Base-by-base conservation (phyloP, 2,113 vertebrate species). In the Ardeotis arabs region DNA sequence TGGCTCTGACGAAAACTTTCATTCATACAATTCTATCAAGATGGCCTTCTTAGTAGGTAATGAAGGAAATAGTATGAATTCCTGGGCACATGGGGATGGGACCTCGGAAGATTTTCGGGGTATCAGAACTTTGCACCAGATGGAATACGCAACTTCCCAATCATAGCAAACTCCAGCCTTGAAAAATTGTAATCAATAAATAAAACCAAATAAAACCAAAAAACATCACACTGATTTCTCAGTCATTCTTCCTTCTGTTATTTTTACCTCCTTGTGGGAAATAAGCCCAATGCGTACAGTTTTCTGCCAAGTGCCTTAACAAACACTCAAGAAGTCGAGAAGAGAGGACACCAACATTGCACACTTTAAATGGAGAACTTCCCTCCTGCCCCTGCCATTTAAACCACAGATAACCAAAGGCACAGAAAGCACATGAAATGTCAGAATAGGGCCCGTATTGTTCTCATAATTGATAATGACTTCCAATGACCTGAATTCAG, bases 401-500 rank as follows among this genome's bases (percentile, higher is more conserved):
- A 39, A 80, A 60, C 41, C 37, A 27, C 41, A 92, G 52, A 81
- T 62, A 70, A 87, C 49, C 10, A 5, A 95, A 76, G 39, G 76
- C 33, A 95, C 17, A 90, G 79, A 89, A 89, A 44, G 58, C 15
- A 77, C 9, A 25, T 5, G 7, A 64, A 44, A 29, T 9, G 33
- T 45, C 84, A 87, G 50, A 91, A 90, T 35, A 96, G 14, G 63
- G 24, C 25, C 72, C 10, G 5, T 79, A n/a, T 58, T 89, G 37
- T 89, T 87, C 72, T 66, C 64, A 19, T 70, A 33, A 84, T 52
- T 93, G 84, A 82, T 62, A 90, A 55, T 33, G 33, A 88, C 89
- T 96, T 64, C 84, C 78, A 90, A 10, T 31, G 35, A 94, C 89
- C 58, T 66, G 79, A 93, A 93, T 78, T 73, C 28, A 73, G 47